Evolutionary conservation across 1,140 invertebrate genomes (phyloP).

Genomic region (Planococcus citri): DNA sequence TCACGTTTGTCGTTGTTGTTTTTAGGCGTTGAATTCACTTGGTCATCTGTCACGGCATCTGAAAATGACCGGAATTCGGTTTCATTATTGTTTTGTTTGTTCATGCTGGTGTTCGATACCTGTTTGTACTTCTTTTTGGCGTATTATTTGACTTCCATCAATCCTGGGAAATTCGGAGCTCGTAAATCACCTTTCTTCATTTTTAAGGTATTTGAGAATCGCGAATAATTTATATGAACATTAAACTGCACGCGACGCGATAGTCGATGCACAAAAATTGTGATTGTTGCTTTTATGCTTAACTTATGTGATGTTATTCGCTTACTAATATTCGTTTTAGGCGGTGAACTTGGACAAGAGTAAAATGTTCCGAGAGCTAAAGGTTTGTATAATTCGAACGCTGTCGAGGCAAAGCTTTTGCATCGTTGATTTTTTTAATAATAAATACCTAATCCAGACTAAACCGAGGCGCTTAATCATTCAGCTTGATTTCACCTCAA

Average conservation of each 20-base stretch:
- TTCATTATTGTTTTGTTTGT: conserved; percentile 23
- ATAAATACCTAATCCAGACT: too few relatives aligned
- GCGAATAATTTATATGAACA: too few relatives aligned
- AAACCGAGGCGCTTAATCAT: too few relatives aligned
- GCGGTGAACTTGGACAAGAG: not conserved
- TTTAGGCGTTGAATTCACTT: not conserved
- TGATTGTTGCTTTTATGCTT: not conserved
- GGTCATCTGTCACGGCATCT: not conserved
- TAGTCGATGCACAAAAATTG: too few relatives aligned
- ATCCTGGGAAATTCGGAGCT: conserved; percentile 27
- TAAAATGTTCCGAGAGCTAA: not conserved
- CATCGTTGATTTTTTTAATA: too few relatives aligned
- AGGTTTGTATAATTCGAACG: not conserved
- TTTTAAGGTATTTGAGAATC: not conserved
- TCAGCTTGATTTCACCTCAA: too few relatives aligned
- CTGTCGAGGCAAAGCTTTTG: too few relatives aligned
- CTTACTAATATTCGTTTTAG: not conserved
- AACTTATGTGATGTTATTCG: not conserved
- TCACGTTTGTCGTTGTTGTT: not conserved
- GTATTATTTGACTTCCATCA: conserved; percentile 26
- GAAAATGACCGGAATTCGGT: conserved; percentile 16
- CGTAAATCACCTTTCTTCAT: conserved; percentile 27
- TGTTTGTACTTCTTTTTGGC: conserved; percentile 23
- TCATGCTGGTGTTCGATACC: conserved; percentile 24
- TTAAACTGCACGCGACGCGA: too few relatives aligned